Base-by-base conservation (phyloP, 2,797 vertebrate species). In the Phoebastria nigripes region DNA sequence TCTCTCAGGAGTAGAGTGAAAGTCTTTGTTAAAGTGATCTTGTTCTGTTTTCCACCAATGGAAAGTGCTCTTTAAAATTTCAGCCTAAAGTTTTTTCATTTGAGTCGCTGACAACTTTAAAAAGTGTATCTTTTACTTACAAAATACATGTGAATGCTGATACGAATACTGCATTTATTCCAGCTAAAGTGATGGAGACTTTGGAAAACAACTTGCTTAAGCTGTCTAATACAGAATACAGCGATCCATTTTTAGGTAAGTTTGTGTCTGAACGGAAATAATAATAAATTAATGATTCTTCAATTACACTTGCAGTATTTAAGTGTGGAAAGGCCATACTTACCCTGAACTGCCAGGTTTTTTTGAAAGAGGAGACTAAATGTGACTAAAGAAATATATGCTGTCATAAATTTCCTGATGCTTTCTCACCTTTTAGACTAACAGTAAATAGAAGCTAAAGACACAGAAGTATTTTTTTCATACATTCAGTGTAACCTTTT, bases 181-280 rank as follows among this genome's bases (percentile, higher is more conserved):
- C 77, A 98, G 98, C 97, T 94, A 97, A 97, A 89, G 77, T 93
- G 63, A 56, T 98, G 63, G 97, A 98, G 56, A 97, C 95, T 82
- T 88, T 97, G 96, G 97, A 96, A 97, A 98, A 47, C 97, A 98
- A 90, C 92, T 96, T 98, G 47, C 95, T 98, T 71, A 97, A 97
- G 85, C 94, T 98, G 55, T 98, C 98, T 72, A 97, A 97, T 90
- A 97, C 98, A 62, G 97, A 98, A 82, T 97, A 98, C 15, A 59
- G 82, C 52, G 98, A 98, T 89, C 95, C 97, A 19, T 98, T 98
- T 74, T 93, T 97, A 94, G 98, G 98, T 98, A 93, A 98, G 98
- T 97, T 82, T 41, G 54, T 95, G 74, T 87, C 33, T 66, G 70
- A 93, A 74, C 15, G 61, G 49, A 80, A 87, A 39, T 74, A 73